phyloP scores from a whole-genome alignment of 1,140 invertebrate genomes.

The Danaus melanippus region DNA sequence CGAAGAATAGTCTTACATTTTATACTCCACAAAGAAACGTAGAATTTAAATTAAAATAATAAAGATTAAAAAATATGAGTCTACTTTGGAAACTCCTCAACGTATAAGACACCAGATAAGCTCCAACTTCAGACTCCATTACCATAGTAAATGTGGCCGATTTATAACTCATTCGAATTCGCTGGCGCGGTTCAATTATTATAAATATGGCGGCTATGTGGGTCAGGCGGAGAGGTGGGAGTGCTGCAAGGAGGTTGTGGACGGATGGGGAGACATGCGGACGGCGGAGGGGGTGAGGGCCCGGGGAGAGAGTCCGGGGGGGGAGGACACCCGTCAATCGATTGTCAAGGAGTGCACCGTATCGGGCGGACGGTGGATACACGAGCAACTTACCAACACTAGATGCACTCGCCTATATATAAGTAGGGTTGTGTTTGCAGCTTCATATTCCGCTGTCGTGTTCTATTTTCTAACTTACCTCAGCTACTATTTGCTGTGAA shows the following conservation, averaged over 20 bases:
- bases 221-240: conserved; percentile 49
- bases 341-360: conserved; percentile 66
- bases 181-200: conserved; percentile 64
- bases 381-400: conserved; percentile 34
- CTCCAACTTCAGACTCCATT: conserved; percentile 28
- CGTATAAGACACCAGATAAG: conserved; percentile 21
- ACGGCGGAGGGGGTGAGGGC: conserved; percentile 26
- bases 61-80: conserved; percentile 4
- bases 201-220: conserved; percentile 69
- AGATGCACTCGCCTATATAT: conserved; percentile 29
- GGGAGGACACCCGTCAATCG: conserved; percentile 67
- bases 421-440: conserved; percentile 11
- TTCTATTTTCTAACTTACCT: too few relatives aligned
- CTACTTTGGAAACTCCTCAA: neutral
- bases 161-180: conserved; percentile 58
- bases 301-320: conserved; percentile 14
- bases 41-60: too few relatives aligned
- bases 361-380: conserved; percentile 32
- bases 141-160: conserved; percentile 45
- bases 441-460: too few relatives aligned
- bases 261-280: conserved; percentile 19
- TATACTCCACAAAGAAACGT: too few relatives aligned
- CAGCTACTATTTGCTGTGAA: too few relatives aligned
- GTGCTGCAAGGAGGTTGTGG: conserved; percentile 29
- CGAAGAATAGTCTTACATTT: conserved; percentile 1